phyloP scores from a whole-genome alignment of 1,140 invertebrate species.

The Penaeus chinensis region DNA sequence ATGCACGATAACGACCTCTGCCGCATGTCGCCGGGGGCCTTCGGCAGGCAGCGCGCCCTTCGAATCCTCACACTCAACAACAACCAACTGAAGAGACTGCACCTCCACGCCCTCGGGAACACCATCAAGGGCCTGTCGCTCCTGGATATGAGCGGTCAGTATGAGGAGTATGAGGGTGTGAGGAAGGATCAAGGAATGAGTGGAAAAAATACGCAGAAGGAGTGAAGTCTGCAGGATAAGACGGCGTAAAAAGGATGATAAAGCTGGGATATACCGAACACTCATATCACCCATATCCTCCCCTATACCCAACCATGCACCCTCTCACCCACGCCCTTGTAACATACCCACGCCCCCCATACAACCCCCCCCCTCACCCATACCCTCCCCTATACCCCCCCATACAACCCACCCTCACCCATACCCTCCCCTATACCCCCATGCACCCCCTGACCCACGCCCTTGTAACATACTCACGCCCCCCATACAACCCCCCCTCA shows the following conservation, averaged over 20 bases:
- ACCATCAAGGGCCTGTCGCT: constrained; percentile 83
- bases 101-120: constrained; percentile 80
- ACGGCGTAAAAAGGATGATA: too few relatives aligned
- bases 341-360: too few relatives aligned
- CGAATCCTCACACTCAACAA: constrained; percentile 82
- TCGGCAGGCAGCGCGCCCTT: constrained; percentile 83
- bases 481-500: too few relatives aligned
- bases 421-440: too few relatives aligned
- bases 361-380: background rate
- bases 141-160: constrained; percentile 85
- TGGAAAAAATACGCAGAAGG: too few relatives aligned
- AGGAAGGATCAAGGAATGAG: background rate
- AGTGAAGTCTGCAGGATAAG: too few relatives aligned
- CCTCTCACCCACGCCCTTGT: background rate
- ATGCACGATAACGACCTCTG: constrained; percentile 70
- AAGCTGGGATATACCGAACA: too few relatives aligned
- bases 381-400: too few relatives aligned
- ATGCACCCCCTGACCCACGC: too few relatives aligned
- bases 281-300: too few relatives aligned
- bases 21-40: constrained; percentile 75
- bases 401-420: too few relatives aligned
- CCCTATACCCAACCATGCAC: background rate
- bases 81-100: constrained; percentile 81
- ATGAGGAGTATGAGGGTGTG: background rate
- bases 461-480: too few relatives aligned